These are phyloP conservation scores for Poecile atricapillus DNA, from an alignment of 2,113 vertebrate species.

Conservation along the genomic window DNA sequence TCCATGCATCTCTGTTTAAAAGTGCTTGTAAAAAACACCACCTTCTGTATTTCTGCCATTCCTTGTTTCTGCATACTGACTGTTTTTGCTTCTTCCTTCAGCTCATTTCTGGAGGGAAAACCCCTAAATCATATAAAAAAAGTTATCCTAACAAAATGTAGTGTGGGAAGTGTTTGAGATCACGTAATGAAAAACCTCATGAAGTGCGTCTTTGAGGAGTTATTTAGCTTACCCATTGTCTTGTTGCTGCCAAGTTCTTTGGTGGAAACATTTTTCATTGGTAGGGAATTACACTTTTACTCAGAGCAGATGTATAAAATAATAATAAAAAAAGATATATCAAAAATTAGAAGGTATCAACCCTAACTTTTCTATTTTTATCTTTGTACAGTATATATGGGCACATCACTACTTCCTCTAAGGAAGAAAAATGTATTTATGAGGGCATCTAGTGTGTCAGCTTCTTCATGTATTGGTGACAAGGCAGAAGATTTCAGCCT, in stretches of 20 bases:
- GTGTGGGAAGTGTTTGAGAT: background rate
- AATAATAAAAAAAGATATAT: background rate
- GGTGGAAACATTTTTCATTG: background rate
- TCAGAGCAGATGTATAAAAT: background rate
- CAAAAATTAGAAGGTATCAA: background rate
- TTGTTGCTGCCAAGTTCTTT: background rate
- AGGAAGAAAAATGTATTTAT: background rate
- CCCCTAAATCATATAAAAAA: background rate
- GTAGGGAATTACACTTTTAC: background rate
- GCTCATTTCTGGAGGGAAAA: background rate
- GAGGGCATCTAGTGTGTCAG: background rate
- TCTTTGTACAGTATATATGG: background rate
- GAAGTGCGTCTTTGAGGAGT: background rate
- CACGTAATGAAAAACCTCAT: background rate
- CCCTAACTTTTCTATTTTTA: background rate
- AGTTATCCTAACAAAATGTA: background rate
- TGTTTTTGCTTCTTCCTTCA: background rate
- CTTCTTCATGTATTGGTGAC: background rate
- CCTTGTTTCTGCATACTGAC: background rate
- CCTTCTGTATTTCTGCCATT: background rate
- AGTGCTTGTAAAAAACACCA: accelerated
- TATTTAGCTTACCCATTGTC: background rate
- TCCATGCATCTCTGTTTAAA: background rate
- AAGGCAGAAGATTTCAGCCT: background rate
- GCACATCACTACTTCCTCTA: background rate